These are phyloP conservation scores for Trogon surrucura DNA, from an alignment of 2,113 vertebrate species.

Conservation along the genomic window DNA sequence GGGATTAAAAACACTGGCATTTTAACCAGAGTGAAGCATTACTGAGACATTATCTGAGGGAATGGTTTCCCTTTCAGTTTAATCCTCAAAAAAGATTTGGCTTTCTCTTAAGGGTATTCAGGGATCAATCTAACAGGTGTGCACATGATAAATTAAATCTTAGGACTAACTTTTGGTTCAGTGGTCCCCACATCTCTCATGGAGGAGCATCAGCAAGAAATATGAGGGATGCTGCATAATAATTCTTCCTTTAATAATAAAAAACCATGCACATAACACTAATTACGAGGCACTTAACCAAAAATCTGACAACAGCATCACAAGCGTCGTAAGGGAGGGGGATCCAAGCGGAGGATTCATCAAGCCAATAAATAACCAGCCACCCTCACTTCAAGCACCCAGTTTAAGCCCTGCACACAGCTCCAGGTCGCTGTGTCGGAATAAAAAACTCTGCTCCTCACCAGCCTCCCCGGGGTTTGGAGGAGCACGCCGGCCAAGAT, in stretches of 20 bases:
- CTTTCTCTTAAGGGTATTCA: background rate
- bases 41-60: background rate
- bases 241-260: background rate
- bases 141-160: background rate
- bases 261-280: background rate
- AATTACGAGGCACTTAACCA: background rate
- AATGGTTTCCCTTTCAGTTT: background rate
- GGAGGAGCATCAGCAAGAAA: background rate
- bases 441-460: background rate
- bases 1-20: conserved; percentile 13
- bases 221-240: background rate
- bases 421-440: background rate
- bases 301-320: background rate
- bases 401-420: background rate
- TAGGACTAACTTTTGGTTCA: background rate
- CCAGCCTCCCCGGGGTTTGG: background rate
- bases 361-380: background rate
- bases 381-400: background rate
- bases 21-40: background rate
- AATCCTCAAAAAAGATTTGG: background rate
- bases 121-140: background rate
- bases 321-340: background rate
- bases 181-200: background rate
- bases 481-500: rapidly evolving
- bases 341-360: background rate